These are phyloP conservation scores for Aporophyla nigra DNA, from an alignment of 2,888 invertebrate species.

Conservation along the genomic window DNA sequence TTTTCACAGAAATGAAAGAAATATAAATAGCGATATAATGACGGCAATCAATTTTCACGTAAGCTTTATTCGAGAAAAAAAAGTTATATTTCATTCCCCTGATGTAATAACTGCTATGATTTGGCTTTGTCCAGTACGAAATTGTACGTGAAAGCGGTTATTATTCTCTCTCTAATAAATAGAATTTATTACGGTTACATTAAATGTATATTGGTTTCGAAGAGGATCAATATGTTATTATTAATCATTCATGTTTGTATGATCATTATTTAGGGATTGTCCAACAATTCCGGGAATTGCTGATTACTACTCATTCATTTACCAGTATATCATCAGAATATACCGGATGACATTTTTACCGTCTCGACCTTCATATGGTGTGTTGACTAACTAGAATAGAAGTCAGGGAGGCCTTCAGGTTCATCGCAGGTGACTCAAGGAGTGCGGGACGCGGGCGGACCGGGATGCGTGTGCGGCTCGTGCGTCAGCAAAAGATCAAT, in stretches of 20 bases:
- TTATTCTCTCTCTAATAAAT: slow-evolving; percentile 1
- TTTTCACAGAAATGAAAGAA: background rate
- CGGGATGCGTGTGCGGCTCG: too few species aligned
- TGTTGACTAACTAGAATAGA: too few species aligned
- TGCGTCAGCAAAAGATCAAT: too few species aligned
- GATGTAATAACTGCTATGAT: slow-evolving; percentile 19
- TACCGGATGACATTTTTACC: too few species aligned
- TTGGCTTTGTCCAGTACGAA: slow-evolving; percentile 18
- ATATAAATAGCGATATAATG: slow-evolving; percentile 8
- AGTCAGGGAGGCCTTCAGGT: too few species aligned
- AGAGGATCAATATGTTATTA: background rate
- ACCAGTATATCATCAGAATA: background rate
- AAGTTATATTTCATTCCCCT: slow-evolving; percentile 9
- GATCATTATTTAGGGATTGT: slow-evolving; percentile 7
- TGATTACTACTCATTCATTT: background rate
- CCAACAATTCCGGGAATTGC: background rate
- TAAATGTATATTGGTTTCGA: slow-evolving; percentile 13
- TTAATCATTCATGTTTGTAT: slow-evolving; percentile 11
- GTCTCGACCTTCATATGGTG: too few species aligned
- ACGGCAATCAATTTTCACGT: slow-evolving; percentile 6
- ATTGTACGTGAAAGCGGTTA: slow-evolving; percentile 14
- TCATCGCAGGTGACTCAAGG: too few species aligned
- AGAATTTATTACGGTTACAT: slow-evolving; percentile 27
- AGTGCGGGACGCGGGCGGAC: too few species aligned
- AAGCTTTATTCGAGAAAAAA: slow-evolving; percentile 3